Base-by-base conservation (phyloP, 1,140 invertebrate genomes). In the Liolophura sinensis region DNA sequence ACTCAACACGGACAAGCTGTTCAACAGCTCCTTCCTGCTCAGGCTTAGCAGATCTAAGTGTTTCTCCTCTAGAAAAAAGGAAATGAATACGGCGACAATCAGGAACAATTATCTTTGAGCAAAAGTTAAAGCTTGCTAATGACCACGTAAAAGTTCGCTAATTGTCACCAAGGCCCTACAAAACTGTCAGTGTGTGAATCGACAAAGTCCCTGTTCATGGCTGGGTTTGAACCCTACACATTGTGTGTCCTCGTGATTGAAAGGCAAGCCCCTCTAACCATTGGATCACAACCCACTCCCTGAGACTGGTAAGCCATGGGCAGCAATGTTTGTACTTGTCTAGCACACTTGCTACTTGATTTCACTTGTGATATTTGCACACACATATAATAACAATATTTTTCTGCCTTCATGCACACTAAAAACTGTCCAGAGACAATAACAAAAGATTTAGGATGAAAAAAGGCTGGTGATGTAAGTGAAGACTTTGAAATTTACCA, bases 51-150 rank as follows among this genome's bases (percentile, higher is more conserved):
- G 22, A 24, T 68, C n/a, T 24, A 46, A 11, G 14, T 66, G 15
- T 22, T 66, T 63, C 31, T 64, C 61, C 50, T 64, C 73, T 75
- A 62, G 40, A 71, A 66, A 46, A 64, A 59, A 59, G 59, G 31
- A 57, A 62, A 56, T 24, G 49, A 57, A 22, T 27, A 22, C 15
- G 22, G 9, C 46, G 58, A 50, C 14, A 18, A 65, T 49, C 3
- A 27, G n/a, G 25, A 16, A 18, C 24, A 18, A 20, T n/a, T 3
- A 50, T n/a, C 31, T 55, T 22, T 66, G 31, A 40, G 16, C 25
- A 27, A 18, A 46, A 27, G 12, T 46, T 15, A 49, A 56, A 47
- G n/a, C 40, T 47, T 52, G 59, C 22, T 50, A 59, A 46, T 18
- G 20, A 18, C 31, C 27, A 47, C n/a, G n/a, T 27, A 51, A 49